These are phyloP conservation scores for Drosophila parthenogenetica DNA, from an alignment of 2,888 invertebrate genomes.

Conservation along the genomic window DNA sequence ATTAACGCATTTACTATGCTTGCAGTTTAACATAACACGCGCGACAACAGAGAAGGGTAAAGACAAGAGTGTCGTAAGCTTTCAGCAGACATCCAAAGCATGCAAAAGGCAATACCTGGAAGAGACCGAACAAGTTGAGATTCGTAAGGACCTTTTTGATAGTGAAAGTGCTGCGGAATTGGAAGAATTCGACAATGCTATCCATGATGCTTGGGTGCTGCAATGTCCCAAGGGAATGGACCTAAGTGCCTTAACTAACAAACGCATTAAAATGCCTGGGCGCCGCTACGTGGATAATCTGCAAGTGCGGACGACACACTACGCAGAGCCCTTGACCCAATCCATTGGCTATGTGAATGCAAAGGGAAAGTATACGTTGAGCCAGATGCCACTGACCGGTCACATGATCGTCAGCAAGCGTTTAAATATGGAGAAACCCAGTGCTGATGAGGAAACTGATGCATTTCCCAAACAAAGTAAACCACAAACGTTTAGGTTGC, in stretches of 20 bases:
- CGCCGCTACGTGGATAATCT: constrained; percentile 51
- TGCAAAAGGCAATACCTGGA: constrained; percentile 48
- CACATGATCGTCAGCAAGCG: constrained; percentile 56
- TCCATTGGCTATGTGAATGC: constrained; percentile 53
- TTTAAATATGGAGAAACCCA: constrained; percentile 20
- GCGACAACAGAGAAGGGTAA: constrained; percentile 12
- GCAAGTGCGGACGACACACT: constrained; percentile 47
- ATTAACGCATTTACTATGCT: not conserved
- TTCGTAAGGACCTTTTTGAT: not conserved
- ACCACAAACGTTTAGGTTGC: constrained; percentile 33
- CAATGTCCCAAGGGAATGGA: constrained; percentile 61
- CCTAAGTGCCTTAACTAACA: constrained; percentile 18
- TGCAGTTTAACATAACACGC: not conserved
- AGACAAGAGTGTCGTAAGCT: not conserved
- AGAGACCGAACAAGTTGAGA: constrained; percentile 24
- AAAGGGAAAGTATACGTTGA: constrained; percentile 47
- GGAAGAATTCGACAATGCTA: constrained; percentile 37
- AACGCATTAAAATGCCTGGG: constrained; percentile 62
- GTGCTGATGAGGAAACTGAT: not conserved
- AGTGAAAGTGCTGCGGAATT: constrained; percentile 32
- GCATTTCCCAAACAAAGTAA: constrained; percentile 10
- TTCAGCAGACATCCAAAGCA: constrained; percentile 4
- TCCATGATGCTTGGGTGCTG: constrained; percentile 62
- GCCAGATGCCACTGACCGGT: constrained; percentile 40
- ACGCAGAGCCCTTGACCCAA: constrained; percentile 11